Base-by-base conservation (phyloP, 2,113 vertebrate genomes). In the Dryoscopus gambensis region DNA sequence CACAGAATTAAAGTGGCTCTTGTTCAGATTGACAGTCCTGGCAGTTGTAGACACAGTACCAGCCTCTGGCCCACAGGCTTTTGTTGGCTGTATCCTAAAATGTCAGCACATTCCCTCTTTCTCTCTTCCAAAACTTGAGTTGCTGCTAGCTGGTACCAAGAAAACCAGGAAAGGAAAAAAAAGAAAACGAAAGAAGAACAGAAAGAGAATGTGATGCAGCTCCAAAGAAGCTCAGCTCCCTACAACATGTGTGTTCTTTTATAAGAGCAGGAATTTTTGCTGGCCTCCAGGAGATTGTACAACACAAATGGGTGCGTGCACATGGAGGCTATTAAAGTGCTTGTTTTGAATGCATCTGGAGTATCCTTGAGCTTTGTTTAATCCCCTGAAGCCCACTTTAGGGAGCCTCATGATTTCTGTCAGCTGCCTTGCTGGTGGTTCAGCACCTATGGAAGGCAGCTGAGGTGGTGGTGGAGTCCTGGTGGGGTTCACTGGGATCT, bases 291-390 rank as follows among this genome's bases (percentile, higher is more conserved):
- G 31, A 80, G 67, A 33, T 22, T 56, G 31, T 78, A 63, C 47
- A 47, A 50, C 31, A 85, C 37, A 65, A 76, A 20, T 30, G 7
- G 4, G 87, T 50, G 30, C 11, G 5, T 74, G n/a, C 44, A 16
- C 81, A 75, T 77, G 56, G 20, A 78, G 57, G 63, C 53, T 52
- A 86, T 96, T 95, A 67, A 94, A 91, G 46, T 77, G 87, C 44
- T 87, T 46, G 4, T 31, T 93, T 35, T 67, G 75, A 87, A 84
- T 46, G 62, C 40, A 84, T 70, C 67, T 84, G 81, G 56, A 33
- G 89, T 87, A 78, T 85, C 64, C 60, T 50, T 40, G 91, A 90
- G 85, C 93, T 93, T 95, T 92, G 35, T 92, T 97, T 68, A 71
- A 84, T 62, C 47, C 55, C 53, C 25, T 3, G 13, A 53, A 70